These are phyloP conservation scores for Trissolcus japonicus DNA, from an alignment of 2,888 invertebrate genomes.

Conservation along the genomic window DNA sequence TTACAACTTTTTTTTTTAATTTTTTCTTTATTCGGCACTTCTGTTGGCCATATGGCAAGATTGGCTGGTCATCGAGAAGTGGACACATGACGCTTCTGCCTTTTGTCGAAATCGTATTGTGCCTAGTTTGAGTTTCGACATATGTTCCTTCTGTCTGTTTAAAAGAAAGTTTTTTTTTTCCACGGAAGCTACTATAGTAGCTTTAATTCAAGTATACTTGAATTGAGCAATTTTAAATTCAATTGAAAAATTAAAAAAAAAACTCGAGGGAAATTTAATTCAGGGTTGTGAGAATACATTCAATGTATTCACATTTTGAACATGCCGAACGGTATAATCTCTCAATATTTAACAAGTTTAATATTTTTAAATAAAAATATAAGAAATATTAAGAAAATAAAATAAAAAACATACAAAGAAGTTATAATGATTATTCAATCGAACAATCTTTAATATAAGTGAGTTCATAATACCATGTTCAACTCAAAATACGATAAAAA, in stretches of 20 bases:
- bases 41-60: conserved; percentile 64
- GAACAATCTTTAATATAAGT: no score
- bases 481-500: no score
- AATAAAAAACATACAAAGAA: no score
- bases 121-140: conserved; percentile 31
- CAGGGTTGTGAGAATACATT: no score
- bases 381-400: no score
- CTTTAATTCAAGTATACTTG: no score
- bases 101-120: conserved; percentile 61
- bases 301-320: no score
- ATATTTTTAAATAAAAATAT: no score
- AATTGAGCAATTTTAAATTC: conserved; percentile 6
- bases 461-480: no score
- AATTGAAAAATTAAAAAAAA: neutral
- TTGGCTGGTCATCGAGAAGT: conserved; percentile 57
- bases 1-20: conserved; percentile 40
- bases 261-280: neutral
- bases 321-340: no score
- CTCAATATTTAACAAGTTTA: no score
- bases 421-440: no score
- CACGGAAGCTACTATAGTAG: conserved; percentile 11
- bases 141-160: conserved; percentile 33
- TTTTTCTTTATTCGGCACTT: conserved; percentile 46
- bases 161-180: conserved; percentile 11
- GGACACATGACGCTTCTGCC: conserved; percentile 63